phyloP scores from a whole-genome alignment of 2,113 vertebrate species.

The Muntiacus muntjak region DNA sequence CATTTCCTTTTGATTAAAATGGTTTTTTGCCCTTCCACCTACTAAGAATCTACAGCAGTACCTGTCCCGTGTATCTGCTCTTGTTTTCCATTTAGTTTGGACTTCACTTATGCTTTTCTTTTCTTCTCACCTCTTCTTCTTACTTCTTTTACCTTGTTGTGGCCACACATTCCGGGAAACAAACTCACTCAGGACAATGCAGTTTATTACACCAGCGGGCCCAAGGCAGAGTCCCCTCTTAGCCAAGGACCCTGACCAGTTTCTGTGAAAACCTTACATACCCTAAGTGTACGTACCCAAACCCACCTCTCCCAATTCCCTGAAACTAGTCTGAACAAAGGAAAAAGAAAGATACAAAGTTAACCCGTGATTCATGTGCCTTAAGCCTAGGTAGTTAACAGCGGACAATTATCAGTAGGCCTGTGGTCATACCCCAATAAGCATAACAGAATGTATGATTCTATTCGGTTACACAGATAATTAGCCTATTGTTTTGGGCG shows the following conservation, averaged over 20 bases:
- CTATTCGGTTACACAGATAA: neutral
- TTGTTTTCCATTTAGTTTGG: neutral
- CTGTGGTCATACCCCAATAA: neutral
- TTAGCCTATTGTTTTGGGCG: neutral
- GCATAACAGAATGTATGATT: neutral
- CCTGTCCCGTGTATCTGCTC: neutral
- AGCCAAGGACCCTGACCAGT: neutral
- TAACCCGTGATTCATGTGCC: neutral
- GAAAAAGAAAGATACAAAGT: neutral
- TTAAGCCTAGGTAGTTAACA: neutral
- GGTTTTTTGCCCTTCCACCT: neutral
- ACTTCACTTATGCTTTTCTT: neutral
- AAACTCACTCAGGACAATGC: neutral
- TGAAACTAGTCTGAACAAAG: neutral
- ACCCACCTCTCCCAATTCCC: neutral
- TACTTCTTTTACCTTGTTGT: neutral
- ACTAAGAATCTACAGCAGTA: neutral
- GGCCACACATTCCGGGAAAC: neutral
- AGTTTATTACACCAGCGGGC: accelerated
- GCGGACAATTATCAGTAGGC: neutral
- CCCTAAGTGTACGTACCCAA: too few species aligned
- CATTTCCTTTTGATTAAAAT: neutral
- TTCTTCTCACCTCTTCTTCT: neutral
- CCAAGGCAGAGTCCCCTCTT: neutral
- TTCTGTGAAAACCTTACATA: neutral